Percentiles rank a stretch among this genome's conserved stretches.
phyloP scores from a whole-genome alignment of 2,888 invertebrate genomes.

The Drosophila barbarae region DNA sequence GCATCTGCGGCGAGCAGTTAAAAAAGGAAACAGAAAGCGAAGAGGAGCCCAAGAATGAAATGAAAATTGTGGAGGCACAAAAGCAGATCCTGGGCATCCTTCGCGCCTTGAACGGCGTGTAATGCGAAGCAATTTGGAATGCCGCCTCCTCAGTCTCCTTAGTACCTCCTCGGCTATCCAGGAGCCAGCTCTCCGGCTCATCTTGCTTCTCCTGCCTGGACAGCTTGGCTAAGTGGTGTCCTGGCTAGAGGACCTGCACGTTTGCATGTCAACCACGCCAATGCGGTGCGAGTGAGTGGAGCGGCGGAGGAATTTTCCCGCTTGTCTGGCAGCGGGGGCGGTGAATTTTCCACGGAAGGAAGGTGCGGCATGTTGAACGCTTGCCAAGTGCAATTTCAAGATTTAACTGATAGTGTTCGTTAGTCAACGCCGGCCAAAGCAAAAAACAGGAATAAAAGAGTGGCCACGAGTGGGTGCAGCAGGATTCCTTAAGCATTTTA shows the following conservation, averaged over 20 bases:
- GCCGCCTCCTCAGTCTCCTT: background rate
- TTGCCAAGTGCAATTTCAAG: slow-evolving; percentile 67
- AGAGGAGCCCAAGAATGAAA: slow-evolving; percentile 36
- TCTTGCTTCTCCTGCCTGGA: slow-evolving; percentile 30
- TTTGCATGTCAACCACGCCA: slow-evolving; percentile 48
- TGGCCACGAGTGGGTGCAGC: background rate
- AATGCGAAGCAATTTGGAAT: slow-evolving; percentile 70
- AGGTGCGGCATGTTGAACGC: slow-evolving; percentile 50
- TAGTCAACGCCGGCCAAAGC: slow-evolving; percentile 49
- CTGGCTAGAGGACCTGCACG: slow-evolving; percentile 40
- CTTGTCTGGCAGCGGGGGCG: background rate
- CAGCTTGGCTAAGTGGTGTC: slow-evolving; percentile 52
- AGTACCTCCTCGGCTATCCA: background rate
- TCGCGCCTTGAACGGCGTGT: slow-evolving; percentile 54
- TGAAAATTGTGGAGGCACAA: slow-evolving; percentile 22
- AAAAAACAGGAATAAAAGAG: background rate
- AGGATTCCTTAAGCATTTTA: background rate
- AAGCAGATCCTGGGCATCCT: slow-evolving; percentile 29
- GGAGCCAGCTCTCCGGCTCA: background rate
- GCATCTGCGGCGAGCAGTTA: slow-evolving; percentile 65
- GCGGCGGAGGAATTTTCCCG: slow-evolving; percentile 5
- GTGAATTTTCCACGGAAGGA: background rate
- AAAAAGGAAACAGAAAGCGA: slow-evolving; percentile 42
- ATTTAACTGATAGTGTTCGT: slow-evolving; percentile 64
- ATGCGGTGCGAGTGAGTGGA: slow-evolving; percentile 22